Percentiles rank a stretch among this genome's conserved stretches.
phyloP scores from a whole-genome alignment of 2,113 vertebrate genomes.

The Heteronetta atricapilla region DNA sequence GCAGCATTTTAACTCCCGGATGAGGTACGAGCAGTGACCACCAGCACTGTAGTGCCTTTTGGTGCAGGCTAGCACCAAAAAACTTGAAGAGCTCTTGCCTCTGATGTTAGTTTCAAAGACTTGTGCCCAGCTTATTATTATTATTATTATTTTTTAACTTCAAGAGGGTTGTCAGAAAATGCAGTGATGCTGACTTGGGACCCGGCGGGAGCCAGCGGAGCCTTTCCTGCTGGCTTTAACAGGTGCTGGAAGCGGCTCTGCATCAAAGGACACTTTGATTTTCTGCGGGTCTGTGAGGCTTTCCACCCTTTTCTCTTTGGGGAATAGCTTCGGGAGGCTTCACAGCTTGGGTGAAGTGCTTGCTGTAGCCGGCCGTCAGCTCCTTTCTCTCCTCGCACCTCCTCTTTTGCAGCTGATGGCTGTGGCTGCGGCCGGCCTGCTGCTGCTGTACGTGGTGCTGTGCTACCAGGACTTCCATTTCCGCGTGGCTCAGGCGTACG shows the following conservation, averaged over 20 bases:
- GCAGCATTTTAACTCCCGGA: not conserved
- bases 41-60: accelerated
- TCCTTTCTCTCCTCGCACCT: not conserved
- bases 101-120: not conserved
- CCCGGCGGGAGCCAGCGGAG: not conserved
- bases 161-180: not conserved
- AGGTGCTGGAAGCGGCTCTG: not conserved
- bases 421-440: not conserved
- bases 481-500: conserved; percentile 58
- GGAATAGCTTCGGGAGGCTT: not conserved
- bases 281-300: not conserved
- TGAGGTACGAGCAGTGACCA: not conserved
- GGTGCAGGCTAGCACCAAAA: accelerated
- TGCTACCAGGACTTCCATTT: conserved; percentile 70
- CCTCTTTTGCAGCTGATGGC: conserved; percentile 57
- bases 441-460: conserved; percentile 64
- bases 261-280: conserved; percentile 19
- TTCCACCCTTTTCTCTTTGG: not conserved
- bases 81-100: not conserved
- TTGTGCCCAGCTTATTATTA: not conserved
- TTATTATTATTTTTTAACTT: not conserved
- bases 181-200: not conserved
- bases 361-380: not conserved
- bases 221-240: not conserved
- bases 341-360: not conserved